phyloP scores from a whole-genome alignment of 2,888 invertebrate genomes.

The Aleiodes testaceus region DNA sequence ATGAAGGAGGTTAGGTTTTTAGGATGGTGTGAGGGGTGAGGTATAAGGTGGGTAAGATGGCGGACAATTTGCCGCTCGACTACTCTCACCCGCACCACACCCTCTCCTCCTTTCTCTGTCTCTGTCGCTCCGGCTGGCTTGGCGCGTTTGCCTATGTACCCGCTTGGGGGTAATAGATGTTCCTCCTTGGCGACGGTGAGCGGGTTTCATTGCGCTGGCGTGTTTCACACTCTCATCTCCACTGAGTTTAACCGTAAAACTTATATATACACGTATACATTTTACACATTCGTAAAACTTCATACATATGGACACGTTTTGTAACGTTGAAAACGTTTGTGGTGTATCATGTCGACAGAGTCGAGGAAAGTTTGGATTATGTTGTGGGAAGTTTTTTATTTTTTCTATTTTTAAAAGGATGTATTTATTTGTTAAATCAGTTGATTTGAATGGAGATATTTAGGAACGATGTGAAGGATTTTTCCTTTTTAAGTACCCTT shows the following conservation, averaged over 20 bases:
- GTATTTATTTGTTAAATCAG: too few relatives aligned
- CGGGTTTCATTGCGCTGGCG: constrained; percentile 57
- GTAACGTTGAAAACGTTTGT: not conserved
- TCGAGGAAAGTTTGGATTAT: constrained; percentile 13
- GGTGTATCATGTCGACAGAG: constrained; percentile 14
- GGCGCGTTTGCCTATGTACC: constrained; percentile 60
- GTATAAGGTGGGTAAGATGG: constrained; percentile 73
- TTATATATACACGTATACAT: constrained; percentile 45
- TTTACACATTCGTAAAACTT: constrained; percentile 43
- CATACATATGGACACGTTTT: constrained; percentile 44
- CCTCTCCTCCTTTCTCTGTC: constrained; percentile 49
- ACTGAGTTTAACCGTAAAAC: constrained; percentile 43
- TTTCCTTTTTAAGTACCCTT: too few relatives aligned
- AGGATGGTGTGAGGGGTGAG: constrained; percentile 66
- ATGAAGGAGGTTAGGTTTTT: constrained; percentile 43
- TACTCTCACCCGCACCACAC: constrained; percentile 70
- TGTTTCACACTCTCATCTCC: constrained; percentile 42
- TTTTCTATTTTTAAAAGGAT: too few relatives aligned
- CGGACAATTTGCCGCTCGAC: constrained; percentile 73
- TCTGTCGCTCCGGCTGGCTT: not conserved
- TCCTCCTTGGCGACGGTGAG: constrained; percentile 67
- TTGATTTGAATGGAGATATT: too few relatives aligned
- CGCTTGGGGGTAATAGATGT: constrained; percentile 67
- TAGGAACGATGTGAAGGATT: too few relatives aligned
- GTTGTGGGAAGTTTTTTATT: too few relatives aligned